A percentile compares a stretch with the other conserved stretches of the same genome.
phyloP scores from a whole-genome alignment of 2,888 invertebrate genomes.

The Cybosia mesomella region DNA sequence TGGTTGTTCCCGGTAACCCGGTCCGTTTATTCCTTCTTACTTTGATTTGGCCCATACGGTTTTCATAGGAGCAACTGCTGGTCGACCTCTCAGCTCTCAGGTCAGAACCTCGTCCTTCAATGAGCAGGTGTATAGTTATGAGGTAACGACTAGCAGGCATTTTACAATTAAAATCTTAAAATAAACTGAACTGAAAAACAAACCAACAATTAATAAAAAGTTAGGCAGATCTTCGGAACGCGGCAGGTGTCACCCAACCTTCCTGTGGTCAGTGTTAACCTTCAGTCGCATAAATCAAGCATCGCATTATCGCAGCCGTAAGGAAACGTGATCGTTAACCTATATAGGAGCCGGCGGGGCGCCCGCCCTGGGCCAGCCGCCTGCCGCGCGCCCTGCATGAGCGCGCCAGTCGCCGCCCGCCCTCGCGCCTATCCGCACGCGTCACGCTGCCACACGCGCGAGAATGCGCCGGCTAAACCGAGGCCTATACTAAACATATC shows the following conservation, averaged over 20 bases:
- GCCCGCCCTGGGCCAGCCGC: conserved; percentile 51
- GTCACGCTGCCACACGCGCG: conserved; percentile 44
- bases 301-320: conserved; percentile 61
- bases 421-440: conserved; percentile 68
- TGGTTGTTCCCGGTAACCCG: too few relatives aligned
- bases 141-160: too few relatives aligned
- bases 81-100: too few relatives aligned
- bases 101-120: too few relatives aligned
- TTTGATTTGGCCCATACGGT: too few relatives aligned
- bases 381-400: conserved; percentile 16
- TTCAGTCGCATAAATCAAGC: conserved; percentile 57
- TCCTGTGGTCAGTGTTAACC: conserved; percentile 47
- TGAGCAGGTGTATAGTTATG: too few relatives aligned
- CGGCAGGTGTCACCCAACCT: neutral
- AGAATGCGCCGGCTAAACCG: conserved; percentile 53
- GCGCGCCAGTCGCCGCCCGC: conserved; percentile 78
- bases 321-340: conserved; percentile 80
- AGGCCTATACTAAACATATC: conserved; percentile 81
- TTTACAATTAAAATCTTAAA: too few relatives aligned
- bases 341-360: conserved; percentile 58
- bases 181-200: too few relatives aligned
- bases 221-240: neutral
- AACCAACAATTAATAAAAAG: neutral
- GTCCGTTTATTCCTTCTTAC: too few relatives aligned
- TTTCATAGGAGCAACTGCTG: too few relatives aligned